Evolutionary conservation across 1,140 invertebrate species (phyloP).

Genomic region (Hycleus phaleratus): DNA sequence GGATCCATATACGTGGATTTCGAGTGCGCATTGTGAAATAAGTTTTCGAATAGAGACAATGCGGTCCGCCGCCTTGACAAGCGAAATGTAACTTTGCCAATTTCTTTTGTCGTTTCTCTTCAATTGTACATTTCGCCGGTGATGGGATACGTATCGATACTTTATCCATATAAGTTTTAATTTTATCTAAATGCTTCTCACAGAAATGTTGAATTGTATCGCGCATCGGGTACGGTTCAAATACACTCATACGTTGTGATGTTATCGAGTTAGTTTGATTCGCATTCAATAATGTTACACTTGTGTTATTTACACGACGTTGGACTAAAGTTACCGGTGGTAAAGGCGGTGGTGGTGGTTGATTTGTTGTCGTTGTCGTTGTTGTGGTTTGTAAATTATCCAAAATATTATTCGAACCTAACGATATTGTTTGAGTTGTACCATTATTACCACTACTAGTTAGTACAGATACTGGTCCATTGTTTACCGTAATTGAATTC

Average conservation of each 20-base stretch:
- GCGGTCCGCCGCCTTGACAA: slow-evolving; percentile 75
- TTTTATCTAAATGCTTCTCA: slow-evolving; percentile 87
- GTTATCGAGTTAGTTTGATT: slow-evolving; percentile 42
- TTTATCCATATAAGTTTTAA: slow-evolving; percentile 84
- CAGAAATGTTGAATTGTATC: slow-evolving; percentile 91
- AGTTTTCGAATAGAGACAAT: slow-evolving; percentile 82
- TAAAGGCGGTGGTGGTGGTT: not conserved
- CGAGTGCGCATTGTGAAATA: slow-evolving; percentile 82
- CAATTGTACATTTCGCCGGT: slow-evolving; percentile 83
- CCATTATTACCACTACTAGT: slow-evolving; percentile 25
- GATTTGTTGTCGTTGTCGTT: slow-evolving; percentile 19
- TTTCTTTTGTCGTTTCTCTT: slow-evolving; percentile 74
- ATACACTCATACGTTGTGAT: slow-evolving; percentile 71
- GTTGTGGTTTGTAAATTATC: slow-evolving; percentile 28
- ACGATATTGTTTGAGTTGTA: slow-evolving; percentile 32
- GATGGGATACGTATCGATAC: slow-evolving; percentile 77
- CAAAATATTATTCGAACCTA: slow-evolving; percentile 26
- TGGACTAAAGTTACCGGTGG: slow-evolving; percentile 48
- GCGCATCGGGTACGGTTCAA: slow-evolving; percentile 78
- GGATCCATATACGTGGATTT: slow-evolving; percentile 84
- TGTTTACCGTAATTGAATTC: slow-evolving; percentile 37
- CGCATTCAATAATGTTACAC: slow-evolving; percentile 59
- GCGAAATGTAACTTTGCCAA: slow-evolving; percentile 82
- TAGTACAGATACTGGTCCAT: slow-evolving; percentile 34
- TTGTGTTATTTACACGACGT: slow-evolving; percentile 59